Evolutionary conservation across 92 coral and sea anemone species (phyloP), one percentile per base, ranked within the genome.

Genomic region (Heteractis magnifica): DNA sequence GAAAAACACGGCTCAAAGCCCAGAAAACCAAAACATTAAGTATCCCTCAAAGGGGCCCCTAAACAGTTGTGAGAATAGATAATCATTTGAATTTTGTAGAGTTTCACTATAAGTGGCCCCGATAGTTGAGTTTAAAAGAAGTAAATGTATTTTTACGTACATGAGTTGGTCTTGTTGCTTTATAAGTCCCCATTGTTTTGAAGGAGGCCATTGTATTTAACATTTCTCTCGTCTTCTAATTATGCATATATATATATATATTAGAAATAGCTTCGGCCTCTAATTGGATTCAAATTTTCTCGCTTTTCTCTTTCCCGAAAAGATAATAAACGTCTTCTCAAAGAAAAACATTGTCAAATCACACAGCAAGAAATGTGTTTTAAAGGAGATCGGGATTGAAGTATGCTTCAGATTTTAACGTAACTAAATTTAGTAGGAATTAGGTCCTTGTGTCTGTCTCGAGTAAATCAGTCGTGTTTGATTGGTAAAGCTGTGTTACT

Each of bases 231-330:
- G 9, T 53, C 49, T 65, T 65, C 26, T 80, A 80, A 80, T 80
- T 80, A 72, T 80, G 83, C 72, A n/a, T n/a, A n/a, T n/a, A n/a
- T 79, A 49, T 26, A 34, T 72, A 20, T 34, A 34, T 18, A 49
- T 65, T 64, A 56, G 62, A 55, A 80, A 80, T 13, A 65, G 83
- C 71, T 65, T 50, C 71, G 14, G 52, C 8, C 49, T 51, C 83
- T 80, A 80, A 80, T 80, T 80, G 83, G 53, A 65, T 72, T 20
- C 83, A 60, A 80, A 80, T 80, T 58, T 50, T 20, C 44, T 44
- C 51, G 21, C 60, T 80, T 65, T 8, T 53, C 4, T 14, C 41
- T 21, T 55, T 80, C 62, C 75, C 51, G 20, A 16, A 49, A 64
- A 15, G 51, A 62, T 65, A 7, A 68, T 68, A 68, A 68, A 6